Base-by-base conservation (phyloP, 2,113 vertebrate species). In the Eolophus roseicapilla region DNA sequence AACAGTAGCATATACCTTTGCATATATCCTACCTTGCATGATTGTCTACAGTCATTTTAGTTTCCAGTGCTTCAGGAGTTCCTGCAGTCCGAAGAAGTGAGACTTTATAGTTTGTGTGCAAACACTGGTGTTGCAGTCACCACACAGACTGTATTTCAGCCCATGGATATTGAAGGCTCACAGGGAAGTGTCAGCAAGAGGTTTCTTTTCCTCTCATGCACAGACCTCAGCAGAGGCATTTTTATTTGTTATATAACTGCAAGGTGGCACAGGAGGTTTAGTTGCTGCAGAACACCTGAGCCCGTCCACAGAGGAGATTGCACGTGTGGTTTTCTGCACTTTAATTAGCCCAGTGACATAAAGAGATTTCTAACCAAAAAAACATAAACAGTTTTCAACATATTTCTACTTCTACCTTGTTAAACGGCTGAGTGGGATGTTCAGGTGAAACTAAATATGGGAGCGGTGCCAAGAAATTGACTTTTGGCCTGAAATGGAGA, bases 51-150 rank as follows among this genome's bases (percentile, higher is more conserved):
- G 75, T 76, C 62, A 20, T 75, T 88, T 62, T 17, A 21, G 27
- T 47, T 68, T 18, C 41, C 28, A 15, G 46, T 13, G 19, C 76
- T 89, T 83, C 75, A 29, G 47, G 52, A 46, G 50, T 47, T 78
- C 70, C 80, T 71, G 70, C 63, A 67, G 77, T 88, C 59, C 43
- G 27, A 95, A 62, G 29, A 95, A 62, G 29, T 92, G 35, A 6
- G 18, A 43, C 29, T 46, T 23, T 31, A 20, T 20, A 59, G 46
- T 29, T n/a, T 20, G 44, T 44, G 28, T 88, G 79, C 71, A 64
- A 92, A 35, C 7, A 8, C 37, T 20, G 10, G 3, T 8, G 60
- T 71, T 71, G 60, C 76, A 18, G 50, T 74, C 68, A 50, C 55
- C 59, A 24, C 50, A 37, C 52, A 77, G 37, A 15, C 29, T 3